A percentile compares a stretch with the other conserved stretches of the same genome.
Evolutionary conservation across 1,140 invertebrate genomes (phyloP).

Genomic region (Cydia splendana): DNA sequence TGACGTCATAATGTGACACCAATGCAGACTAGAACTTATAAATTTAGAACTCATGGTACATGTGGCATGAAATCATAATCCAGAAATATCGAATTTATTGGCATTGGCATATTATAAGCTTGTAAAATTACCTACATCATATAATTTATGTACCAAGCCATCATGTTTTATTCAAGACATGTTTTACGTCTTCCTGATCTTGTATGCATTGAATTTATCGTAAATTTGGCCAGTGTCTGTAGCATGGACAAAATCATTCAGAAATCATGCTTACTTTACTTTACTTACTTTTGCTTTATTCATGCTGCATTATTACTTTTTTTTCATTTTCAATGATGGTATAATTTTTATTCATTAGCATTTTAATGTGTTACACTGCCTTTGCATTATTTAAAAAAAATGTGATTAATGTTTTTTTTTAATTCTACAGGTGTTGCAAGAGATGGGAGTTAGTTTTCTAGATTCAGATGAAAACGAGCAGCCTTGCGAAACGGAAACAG

Average conservation of each 20-base stretch:
- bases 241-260: too few species aligned
- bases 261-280: too few species aligned
- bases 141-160: not conserved
- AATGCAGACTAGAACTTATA: not conserved
- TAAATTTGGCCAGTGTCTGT: too few species aligned
- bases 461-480: constrained; percentile 61
- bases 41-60: not conserved
- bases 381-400: not conserved
- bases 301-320: too few species aligned
- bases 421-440: constrained; percentile 59
- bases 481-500: constrained; percentile 37
- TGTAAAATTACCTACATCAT: not conserved
- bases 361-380: too few species aligned
- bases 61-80: not conserved
- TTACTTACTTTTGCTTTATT: too few species aligned
- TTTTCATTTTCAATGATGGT: too few species aligned
- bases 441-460: constrained; percentile 68
- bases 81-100: not conserved
- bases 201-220: too few species aligned
- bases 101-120: not conserved
- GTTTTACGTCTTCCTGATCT: too few species aligned
- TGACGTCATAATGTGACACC: not conserved
- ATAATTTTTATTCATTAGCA: too few species aligned
- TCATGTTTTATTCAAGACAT: too few species aligned
- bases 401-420: not conserved